phyloP scores from a whole-genome alignment of 2,888 invertebrate species.

The Drosophila subquinaria region DNA sequence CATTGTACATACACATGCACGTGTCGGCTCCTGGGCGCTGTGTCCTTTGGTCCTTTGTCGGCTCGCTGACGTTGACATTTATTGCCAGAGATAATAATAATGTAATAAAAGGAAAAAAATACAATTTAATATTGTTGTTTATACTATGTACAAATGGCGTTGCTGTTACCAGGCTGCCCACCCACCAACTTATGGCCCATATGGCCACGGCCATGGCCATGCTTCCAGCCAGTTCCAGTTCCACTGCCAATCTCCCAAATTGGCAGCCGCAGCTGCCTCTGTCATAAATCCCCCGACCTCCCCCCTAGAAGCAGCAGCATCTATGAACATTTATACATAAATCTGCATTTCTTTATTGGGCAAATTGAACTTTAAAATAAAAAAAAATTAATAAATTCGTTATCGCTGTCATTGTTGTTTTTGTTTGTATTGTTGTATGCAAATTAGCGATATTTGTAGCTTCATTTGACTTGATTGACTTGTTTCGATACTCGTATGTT shows the following conservation, averaged over 20 bases:
- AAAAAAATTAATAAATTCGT: conserved; percentile 57
- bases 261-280: conserved; percentile 31
- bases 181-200: conserved; percentile 16
- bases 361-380: conserved; percentile 52
- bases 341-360: conserved; percentile 24
- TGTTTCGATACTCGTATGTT: conserved; percentile 42
- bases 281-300: conserved; percentile 37
- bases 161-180: conserved; percentile 45
- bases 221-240: background rate
- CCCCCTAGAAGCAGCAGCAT: conserved; percentile 7
- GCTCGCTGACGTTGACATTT: conserved; percentile 81
- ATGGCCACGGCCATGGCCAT: conserved; percentile 29
- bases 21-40: conserved; percentile 68
- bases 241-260: conserved; percentile 18
- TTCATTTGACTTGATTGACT: conserved; percentile 39
- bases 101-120: conserved; percentile 81
- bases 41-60: conserved; percentile 71
- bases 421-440: conserved; percentile 43
- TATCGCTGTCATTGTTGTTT: conserved; percentile 18
- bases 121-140: conserved; percentile 82
- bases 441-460: conserved; percentile 53
- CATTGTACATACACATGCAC: conserved; percentile 44
- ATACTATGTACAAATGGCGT: conserved; percentile 67
- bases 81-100: conserved; percentile 83
- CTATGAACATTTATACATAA: conserved; percentile 4